Base-by-base conservation (phyloP, 2,888 invertebrate species). In the Drosophila dives region DNA sequence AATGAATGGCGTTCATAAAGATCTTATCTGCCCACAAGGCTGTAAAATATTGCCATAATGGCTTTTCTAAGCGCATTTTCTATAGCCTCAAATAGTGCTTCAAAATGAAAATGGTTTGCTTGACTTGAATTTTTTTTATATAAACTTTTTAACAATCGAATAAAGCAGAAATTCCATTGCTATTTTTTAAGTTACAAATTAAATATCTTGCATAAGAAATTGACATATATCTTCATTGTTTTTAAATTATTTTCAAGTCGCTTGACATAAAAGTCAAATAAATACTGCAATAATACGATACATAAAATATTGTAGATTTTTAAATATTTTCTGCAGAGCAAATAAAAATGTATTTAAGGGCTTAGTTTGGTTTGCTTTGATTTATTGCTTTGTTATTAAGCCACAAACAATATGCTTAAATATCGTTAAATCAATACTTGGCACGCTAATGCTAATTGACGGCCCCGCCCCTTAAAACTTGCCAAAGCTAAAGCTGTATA, bases 401-500 rank as follows among this genome's bases (percentile, higher is more conserved):
- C n/a, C 29, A 38, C 55, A 55, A 55, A 29, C 29, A 55, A n/a
- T 38, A 38, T 45, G 45, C 32, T 33, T 33, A 59, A 62, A 34
- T 59, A 54, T 64, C 63, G 34, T 55, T 55, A 55, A 55, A 55
- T 55, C 55, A 55, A 55, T 55, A 38, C 38, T 54, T 36, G 53
- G 17, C 38, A 12, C 55, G 38, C 36, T 38, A 29, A 55, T n/a
- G n/a, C 55, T 55, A 55, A 55, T 55, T 55, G 55, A 55, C 38
- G 55, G 4, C 26, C n/a, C 2, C 8, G 0, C 2, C 3, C 15
- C 11, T 29, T 29, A 17, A 49, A 17, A 17, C 11, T 17, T 6
- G 17, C 5, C 49, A 49, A n/a, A n/a, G n/a, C n/a, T 29, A 29
- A 12, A 40, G 40, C 15, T n/a, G 20, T 32, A 36, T 38, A 54